A percentile compares a stretch with the other conserved stretches of the same genome.
phyloP scores from a whole-genome alignment of 2,797 vertebrate species.

The Bovichtus variegatus region DNA sequence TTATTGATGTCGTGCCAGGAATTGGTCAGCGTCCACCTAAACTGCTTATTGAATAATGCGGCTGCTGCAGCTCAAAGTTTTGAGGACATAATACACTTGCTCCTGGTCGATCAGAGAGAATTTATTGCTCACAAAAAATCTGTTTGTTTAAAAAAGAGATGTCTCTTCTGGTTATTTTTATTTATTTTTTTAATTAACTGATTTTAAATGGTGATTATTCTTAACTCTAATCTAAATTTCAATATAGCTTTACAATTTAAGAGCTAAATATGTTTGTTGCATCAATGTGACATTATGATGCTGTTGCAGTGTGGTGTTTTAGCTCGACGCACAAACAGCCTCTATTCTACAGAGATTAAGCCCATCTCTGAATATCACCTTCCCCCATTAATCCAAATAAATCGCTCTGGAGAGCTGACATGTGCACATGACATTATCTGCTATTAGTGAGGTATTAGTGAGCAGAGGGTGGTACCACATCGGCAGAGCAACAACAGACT shows the following conservation, averaged over 20 bases:
- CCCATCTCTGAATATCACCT: slow-evolving; percentile 73
- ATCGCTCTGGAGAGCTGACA: slow-evolving; percentile 61
- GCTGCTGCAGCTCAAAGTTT: slow-evolving; percentile 1
- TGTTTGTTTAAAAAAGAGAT: neutral
- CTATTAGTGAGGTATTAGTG: slow-evolving; percentile 73
- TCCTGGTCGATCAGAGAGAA: neutral
- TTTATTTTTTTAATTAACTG: neutral
- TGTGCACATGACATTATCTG: slow-evolving; percentile 79
- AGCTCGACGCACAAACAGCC: slow-evolving; percentile 34
- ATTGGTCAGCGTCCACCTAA: neutral
- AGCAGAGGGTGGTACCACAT: slow-evolving; percentile 37
- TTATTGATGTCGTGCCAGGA: neutral
- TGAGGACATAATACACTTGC: neutral
- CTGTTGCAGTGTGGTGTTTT: neutral
- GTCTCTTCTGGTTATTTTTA: neutral
- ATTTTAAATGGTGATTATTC: neutral
- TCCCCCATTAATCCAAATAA: slow-evolving; percentile 79
- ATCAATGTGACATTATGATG: slow-evolving; percentile 1
- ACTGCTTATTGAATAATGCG: slow-evolving; percentile 8
- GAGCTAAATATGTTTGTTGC: neutral
- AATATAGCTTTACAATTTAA: neutral
- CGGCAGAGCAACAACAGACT: slow-evolving; percentile 11
- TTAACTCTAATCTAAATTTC: neutral
- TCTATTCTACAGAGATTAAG: slow-evolving; percentile 68
- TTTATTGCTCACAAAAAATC: neutral